These are phyloP conservation scores for Agapornis canus DNA, from an alignment of 2,797 vertebrate genomes.

Conservation along the genomic window DNA sequence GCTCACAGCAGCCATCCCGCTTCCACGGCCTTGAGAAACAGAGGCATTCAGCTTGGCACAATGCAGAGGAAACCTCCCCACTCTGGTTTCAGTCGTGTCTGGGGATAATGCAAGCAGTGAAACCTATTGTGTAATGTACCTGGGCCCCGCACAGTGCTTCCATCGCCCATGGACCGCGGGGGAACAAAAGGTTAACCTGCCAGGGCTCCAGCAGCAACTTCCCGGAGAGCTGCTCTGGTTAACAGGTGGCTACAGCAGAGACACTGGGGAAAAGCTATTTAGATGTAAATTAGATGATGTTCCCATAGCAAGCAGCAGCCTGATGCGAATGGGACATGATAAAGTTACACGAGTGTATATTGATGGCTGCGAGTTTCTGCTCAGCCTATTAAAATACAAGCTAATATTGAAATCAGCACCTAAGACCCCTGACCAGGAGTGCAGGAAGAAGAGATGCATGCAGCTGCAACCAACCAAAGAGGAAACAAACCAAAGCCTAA, in stretches of 20 bases:
- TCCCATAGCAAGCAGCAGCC: constrained; percentile 16
- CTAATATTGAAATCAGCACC: neutral
- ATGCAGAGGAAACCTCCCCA: neutral
- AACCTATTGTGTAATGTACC: constrained; percentile 13
- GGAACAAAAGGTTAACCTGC: constrained; percentile 42
- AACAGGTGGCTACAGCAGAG: constrained; percentile 54
- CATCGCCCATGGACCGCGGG: neutral
- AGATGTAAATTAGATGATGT: constrained; percentile 44
- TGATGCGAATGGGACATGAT: neutral
- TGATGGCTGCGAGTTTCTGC: neutral
- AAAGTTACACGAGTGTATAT: neutral
- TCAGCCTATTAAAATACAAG: neutral
- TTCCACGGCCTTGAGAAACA: constrained; percentile 23
- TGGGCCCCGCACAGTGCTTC: neutral
- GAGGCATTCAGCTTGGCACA: constrained; percentile 17
- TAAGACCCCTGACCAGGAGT: neutral
- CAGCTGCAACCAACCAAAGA: neutral
- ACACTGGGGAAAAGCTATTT: constrained; percentile 27
- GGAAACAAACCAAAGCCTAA: too few species aligned
- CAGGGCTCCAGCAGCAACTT: neutral
- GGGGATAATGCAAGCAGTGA: neutral
- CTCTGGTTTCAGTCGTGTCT: neutral
- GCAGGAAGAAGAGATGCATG: accelerated
- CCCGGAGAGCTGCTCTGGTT: constrained; percentile 2
- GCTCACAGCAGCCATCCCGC: neutral